These are phyloP conservation scores for Meliscaeva auricollis DNA, from an alignment of 2,888 invertebrate genomes.

Conservation along the genomic window DNA sequence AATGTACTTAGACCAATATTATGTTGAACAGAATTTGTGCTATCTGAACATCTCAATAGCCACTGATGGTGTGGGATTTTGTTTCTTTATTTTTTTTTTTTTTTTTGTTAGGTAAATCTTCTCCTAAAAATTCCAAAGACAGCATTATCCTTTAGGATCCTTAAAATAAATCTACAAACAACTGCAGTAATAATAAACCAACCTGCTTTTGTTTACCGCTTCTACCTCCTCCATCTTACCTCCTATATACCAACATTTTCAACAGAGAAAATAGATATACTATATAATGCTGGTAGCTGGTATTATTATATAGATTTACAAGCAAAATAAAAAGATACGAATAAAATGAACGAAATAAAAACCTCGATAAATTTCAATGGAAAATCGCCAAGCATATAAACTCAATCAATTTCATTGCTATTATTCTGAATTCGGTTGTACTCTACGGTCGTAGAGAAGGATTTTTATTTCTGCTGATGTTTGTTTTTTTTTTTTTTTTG, in stretches of 20 bases:
- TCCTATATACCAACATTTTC: not conserved
- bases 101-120: no score
- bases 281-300: not conserved
- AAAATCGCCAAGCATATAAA: conserved; percentile 70
- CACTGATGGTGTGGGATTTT: no score
- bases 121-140: conserved; percentile 3
- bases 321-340: conserved; percentile 45
- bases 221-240: no score
- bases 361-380: conserved; percentile 68
- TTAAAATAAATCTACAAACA: conserved; percentile 24
- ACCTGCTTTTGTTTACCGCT: conserved; percentile 8
- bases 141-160: conserved; percentile 14
- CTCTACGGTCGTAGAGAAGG: conserved; percentile 10
- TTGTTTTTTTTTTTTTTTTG: conserved; percentile 31
- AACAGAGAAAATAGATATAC: not conserved
- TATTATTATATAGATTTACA: conserved; percentile 20
- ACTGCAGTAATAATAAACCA: conserved; percentile 33
- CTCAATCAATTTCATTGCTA: conserved; percentile 67
- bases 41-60: no score
- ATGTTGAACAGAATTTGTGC: no score
- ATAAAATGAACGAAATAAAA: conserved; percentile 65
- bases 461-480: conserved; percentile 59
- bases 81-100: no score
- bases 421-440: conserved; percentile 44
- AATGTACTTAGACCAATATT: no score